These are phyloP conservation scores for Dendrolimus kikuchii DNA, from an alignment of 1,140 invertebrate species.

Conservation along the genomic window DNA sequence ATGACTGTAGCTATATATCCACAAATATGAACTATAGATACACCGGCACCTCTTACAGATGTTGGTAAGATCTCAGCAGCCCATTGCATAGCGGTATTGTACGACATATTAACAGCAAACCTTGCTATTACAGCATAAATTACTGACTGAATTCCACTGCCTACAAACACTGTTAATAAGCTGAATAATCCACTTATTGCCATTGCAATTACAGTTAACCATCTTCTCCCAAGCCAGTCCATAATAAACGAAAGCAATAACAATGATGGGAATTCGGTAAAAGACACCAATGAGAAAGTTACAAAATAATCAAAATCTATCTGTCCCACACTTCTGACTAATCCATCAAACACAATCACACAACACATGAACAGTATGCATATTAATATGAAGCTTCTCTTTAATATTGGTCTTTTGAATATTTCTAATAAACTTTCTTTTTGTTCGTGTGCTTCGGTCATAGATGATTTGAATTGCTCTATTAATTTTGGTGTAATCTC, in stretches of 20 bases:
- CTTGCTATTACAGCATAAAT: conserved; percentile 44
- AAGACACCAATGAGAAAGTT: conserved; percentile 48
- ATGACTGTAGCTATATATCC: conserved; percentile 55
- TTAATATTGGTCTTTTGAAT: conserved; percentile 33
- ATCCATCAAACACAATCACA: conserved; percentile 39
- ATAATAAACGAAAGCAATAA: conserved; percentile 43
- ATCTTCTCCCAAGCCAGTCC: conserved; percentile 48
- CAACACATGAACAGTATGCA: conserved; percentile 45
- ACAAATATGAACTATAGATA: conserved; percentile 75
- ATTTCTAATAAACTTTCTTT: conserved; percentile 32
- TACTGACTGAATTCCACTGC: conserved; percentile 35
- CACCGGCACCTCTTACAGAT: conserved; percentile 76
- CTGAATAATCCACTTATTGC: conserved; percentile 36
- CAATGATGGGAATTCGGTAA: conserved; percentile 53
- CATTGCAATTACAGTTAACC: conserved; percentile 28
- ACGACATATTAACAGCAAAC: conserved; percentile 45
- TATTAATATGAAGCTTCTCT: conserved; percentile 38
- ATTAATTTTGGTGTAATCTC: conserved; percentile 35
- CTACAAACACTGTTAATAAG: conserved; percentile 33
- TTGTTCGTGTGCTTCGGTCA: conserved; percentile 16
- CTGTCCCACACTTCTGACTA: conserved; percentile 43
- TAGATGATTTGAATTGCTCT: conserved; percentile 39
- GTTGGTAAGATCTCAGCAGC: conserved; percentile 71
- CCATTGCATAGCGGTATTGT: conserved; percentile 44
- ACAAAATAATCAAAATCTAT: conserved; percentile 49